Conservation (phyloP, 2,113 vertebrate genomes). For the Embiotoca jacksoni region DNA sequence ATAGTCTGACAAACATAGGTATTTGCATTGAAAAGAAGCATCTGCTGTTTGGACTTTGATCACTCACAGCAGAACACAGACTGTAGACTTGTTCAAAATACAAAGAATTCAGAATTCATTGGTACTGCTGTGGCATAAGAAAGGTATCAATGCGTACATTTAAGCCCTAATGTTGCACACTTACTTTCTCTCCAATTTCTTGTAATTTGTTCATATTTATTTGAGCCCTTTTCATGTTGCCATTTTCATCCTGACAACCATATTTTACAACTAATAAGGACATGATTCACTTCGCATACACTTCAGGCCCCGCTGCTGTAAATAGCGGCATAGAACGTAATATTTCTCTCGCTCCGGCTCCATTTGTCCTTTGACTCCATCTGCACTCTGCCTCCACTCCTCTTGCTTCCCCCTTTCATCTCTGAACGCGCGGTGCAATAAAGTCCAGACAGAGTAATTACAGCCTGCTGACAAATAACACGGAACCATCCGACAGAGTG, state of each 20-base stretch:
- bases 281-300: background rate
- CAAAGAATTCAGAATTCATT: too few relatives aligned
- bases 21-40: too few relatives aligned
- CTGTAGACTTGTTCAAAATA: too few relatives aligned
- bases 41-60: too few relatives aligned
- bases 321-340: slow-evolving; percentile 6
- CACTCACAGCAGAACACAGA: too few relatives aligned
- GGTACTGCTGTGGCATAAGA: too few relatives aligned
- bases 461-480: slow-evolving; percentile 54
- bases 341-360: background rate
- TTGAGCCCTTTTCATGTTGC: background rate
- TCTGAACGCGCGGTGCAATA: slow-evolving; percentile 39
- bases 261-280: slow-evolving; percentile 20
- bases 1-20: too few relatives aligned
- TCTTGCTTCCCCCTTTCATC: slow-evolving; percentile 42
- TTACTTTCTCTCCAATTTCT: background rate
- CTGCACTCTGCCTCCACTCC: slow-evolving; percentile 22
- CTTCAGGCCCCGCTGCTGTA: slow-evolving; percentile 11
- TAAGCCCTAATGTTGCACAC: too few relatives aligned
- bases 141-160: too few relatives aligned
- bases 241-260: slow-evolving; percentile 10
- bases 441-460: slow-evolving; percentile 71
- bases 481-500: slow-evolving; percentile 50
- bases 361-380: slow-evolving; percentile 37
- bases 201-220: background rate